Evolutionary conservation across 2,113 vertebrate genomes (phyloP).

Genomic region (Alces alces): DNA sequence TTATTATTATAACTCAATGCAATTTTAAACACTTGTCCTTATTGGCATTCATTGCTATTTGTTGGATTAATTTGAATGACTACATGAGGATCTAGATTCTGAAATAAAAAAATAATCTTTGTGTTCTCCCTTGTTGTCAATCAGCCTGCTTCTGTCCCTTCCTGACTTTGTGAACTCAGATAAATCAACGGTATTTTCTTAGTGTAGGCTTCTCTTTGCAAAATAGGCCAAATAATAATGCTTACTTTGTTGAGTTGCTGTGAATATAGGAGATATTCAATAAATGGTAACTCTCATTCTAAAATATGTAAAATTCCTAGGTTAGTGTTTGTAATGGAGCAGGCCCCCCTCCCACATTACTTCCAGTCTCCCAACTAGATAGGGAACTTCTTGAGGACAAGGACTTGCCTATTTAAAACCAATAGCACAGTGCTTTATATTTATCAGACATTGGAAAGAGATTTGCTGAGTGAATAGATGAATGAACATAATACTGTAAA

Average conservation of each 20-base stretch:
- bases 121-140: neutral
- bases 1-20: neutral
- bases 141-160: neutral
- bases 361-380: neutral
- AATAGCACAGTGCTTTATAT: neutral
- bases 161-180: neutral
- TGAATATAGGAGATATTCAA: neutral
- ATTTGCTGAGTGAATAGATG: neutral
- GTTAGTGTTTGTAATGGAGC: neutral
- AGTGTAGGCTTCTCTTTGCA: neutral
- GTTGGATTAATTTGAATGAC: neutral
- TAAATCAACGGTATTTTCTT: neutral
- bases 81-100: neutral
- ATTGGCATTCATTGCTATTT: neutral
- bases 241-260: neutral
- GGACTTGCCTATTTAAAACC: neutral
- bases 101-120: neutral
- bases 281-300: neutral
- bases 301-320: neutral
- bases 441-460: neutral
- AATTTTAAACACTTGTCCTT: neutral
- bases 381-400: neutral
- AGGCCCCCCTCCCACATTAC: fast-evolving
- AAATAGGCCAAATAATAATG: neutral
- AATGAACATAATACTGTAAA: neutral